Evolutionary conservation across 1,140 invertebrate species (phyloP).

Genomic region (Camponotus vicinus): DNA sequence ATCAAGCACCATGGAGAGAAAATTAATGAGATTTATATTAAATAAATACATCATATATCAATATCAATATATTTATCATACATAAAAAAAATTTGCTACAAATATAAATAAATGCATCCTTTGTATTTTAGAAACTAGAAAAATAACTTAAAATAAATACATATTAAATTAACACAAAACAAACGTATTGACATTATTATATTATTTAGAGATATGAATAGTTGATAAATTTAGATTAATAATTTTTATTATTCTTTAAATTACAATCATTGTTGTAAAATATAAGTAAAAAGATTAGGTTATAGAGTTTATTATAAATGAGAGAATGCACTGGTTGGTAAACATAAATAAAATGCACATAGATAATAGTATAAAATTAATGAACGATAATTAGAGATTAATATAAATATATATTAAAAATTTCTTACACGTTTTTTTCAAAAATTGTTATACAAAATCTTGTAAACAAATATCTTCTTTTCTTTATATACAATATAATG

Average conservation of each 20-base stretch:
- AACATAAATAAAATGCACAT: background rate
- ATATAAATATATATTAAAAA: background rate
- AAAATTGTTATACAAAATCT: background rate
- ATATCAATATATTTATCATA: background rate
- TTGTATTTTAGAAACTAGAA: background rate
- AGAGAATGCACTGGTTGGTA: background rate
- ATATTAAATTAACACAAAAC: background rate
- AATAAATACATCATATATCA: background rate
- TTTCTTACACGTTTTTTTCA: background rate
- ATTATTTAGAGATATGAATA: slow-evolving; percentile 4
- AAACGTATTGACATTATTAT: background rate
- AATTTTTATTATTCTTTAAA: background rate
- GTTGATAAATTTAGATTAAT: background rate
- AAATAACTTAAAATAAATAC: background rate
- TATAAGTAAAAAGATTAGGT: slow-evolving; percentile 1
- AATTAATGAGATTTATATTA: background rate
- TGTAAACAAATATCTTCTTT: background rate
- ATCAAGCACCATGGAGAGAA: background rate
- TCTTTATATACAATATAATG: background rate
- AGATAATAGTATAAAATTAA: background rate
- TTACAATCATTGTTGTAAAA: slow-evolving; percentile 3
- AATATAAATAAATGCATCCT: background rate
- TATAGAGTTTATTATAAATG: background rate
- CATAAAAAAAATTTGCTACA: background rate
- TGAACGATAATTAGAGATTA: background rate